A percentile compares a stretch with the other conserved stretches of the same genome.
Conservation (phyloP, 2,113 vertebrate genomes). For the Alosa alosa region DNA sequence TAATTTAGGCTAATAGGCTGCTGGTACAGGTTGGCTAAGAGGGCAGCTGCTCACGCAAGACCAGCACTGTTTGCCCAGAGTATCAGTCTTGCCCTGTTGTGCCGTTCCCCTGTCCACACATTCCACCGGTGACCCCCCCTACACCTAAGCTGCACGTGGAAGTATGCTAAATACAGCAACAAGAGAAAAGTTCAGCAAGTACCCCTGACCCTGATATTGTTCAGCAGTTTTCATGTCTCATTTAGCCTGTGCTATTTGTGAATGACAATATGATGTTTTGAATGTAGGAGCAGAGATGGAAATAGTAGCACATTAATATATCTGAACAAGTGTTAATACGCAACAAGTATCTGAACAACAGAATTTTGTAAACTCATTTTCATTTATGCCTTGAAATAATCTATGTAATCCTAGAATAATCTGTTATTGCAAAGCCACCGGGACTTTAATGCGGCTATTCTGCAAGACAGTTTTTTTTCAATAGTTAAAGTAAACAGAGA, state of each 20-base stretch:
- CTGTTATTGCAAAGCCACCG: background rate
- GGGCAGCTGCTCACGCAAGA: background rate
- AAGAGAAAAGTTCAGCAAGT: background rate
- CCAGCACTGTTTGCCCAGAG: background rate
- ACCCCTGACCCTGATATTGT: background rate
- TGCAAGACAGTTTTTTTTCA: background rate
- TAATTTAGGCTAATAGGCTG: conserved; percentile 9
- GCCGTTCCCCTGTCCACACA: background rate
- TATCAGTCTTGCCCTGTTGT: background rate
- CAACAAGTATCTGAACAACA: background rate
- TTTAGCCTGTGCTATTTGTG: background rate
- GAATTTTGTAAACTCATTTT: background rate
- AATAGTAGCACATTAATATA: background rate
- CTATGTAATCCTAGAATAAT: background rate
- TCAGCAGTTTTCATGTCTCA: background rate
- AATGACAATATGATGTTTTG: background rate
- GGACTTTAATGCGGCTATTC: background rate
- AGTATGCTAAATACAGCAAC: background rate
- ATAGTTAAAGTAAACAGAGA: background rate
- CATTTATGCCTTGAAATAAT: background rate
- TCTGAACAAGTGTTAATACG: too few species aligned
- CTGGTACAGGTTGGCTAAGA: conserved; percentile 8
- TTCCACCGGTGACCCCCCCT: background rate
- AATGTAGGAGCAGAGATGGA: background rate
- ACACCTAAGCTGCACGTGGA: background rate